A percentile compares a stretch with the other conserved stretches of the same genome.
Conservation (phyloP, 2,797 vertebrate genomes). For the Smutsia gigantea region DNA sequence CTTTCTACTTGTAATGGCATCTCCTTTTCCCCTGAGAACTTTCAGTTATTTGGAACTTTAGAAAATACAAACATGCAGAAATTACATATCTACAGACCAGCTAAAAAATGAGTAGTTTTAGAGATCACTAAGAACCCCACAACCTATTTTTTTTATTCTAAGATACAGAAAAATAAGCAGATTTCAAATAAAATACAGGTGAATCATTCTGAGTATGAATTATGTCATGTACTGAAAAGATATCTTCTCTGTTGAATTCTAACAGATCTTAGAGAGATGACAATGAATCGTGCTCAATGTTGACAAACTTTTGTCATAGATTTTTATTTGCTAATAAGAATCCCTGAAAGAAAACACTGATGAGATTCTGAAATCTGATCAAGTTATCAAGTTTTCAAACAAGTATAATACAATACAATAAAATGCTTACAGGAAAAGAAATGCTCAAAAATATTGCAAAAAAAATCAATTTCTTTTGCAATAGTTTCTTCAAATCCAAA, state of each 20-base stretch:
- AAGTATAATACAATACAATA: neutral
- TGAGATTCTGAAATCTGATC: conserved; percentile 31
- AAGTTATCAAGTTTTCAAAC: conserved; percentile 22
- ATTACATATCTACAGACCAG: neutral
- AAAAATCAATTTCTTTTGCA: conserved; percentile 54
- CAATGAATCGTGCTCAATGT: neutral
- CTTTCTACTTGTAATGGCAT: neutral
- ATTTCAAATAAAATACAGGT: neutral
- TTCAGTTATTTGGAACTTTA: neutral
- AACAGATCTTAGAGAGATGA: conserved; percentile 25
- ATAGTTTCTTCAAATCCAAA: conserved; percentile 29
- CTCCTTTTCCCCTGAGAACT: neutral
- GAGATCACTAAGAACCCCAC: neutral
- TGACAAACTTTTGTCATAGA: neutral
- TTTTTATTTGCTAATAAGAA: conserved; percentile 6
- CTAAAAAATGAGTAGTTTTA: neutral
- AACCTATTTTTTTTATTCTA: conserved; percentile 17
- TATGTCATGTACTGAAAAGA: neutral
- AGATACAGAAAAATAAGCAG: neutral
- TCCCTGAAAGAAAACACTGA: conserved; percentile 14
- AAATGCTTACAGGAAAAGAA: conserved; percentile 35
- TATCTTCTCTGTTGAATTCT: neutral
- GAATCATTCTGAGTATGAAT: conserved; percentile 9
- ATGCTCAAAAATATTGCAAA: conserved; percentile 49
- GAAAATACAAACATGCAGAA: neutral